Conservation (phyloP, 2,797 vertebrate species). For the Melopsittacus undulatus region DNA sequence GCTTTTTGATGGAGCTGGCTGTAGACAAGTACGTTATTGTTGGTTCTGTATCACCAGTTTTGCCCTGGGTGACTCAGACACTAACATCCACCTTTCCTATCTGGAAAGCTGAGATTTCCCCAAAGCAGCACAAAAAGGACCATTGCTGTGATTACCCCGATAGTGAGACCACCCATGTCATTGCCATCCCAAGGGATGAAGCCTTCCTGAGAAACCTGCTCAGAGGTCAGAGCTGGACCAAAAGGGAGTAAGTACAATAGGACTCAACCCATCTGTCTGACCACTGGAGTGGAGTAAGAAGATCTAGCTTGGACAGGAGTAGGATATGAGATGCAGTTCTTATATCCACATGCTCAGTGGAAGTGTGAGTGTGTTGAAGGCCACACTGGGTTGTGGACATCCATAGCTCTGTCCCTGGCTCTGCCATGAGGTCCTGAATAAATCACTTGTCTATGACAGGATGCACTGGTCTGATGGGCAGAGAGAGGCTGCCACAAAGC, state of each 20-base stretch:
- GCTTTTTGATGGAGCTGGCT: neutral
- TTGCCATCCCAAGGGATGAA: neutral
- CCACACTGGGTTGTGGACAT: neutral
- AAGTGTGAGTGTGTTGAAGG: neutral
- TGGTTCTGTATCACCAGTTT: neutral
- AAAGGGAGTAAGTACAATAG: neutral
- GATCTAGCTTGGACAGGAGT: neutral
- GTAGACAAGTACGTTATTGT: slow-evolving; percentile 45
- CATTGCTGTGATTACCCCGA: neutral
- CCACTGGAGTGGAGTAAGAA: neutral
- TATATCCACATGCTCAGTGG: neutral
- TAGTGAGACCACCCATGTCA: rapidly evolving
- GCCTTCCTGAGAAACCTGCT: neutral
- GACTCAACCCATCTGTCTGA: neutral
- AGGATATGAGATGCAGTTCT: neutral
- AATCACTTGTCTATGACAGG: neutral
- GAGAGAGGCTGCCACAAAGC: neutral
- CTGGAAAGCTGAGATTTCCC: neutral
- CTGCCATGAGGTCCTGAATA: neutral
- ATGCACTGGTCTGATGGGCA: neutral
- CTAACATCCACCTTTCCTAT: neutral
- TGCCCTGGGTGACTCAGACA: neutral
- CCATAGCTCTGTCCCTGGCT: neutral
- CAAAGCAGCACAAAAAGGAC: neutral
- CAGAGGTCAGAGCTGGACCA: neutral